Percentiles rank a stretch among this genome's conserved stretches.
These are phyloP conservation scores for Orthosia gothica DNA, from an alignment of 2,888 invertebrate species.

Conservation along the genomic window DNA sequence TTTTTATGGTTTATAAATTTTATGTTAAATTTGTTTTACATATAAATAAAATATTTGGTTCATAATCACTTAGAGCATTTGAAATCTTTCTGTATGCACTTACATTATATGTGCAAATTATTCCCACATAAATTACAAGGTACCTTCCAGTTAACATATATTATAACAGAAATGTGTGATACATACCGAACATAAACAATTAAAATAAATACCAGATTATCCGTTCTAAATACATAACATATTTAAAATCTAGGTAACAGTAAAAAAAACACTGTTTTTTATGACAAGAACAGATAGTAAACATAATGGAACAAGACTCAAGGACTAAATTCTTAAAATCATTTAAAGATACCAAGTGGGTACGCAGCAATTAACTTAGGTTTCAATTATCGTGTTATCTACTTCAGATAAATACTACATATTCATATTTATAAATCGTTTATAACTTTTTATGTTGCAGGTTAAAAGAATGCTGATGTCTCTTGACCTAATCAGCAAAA, in stretches of 20 bases:
- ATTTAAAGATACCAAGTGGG: constrained; percentile 45
- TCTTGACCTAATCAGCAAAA: constrained; percentile 37
- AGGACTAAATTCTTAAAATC: constrained; percentile 47
- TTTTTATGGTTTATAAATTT: too few relatives aligned
- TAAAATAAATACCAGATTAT: constrained; percentile 6
- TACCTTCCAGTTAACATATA: neutral
- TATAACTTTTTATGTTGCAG: constrained; percentile 38
- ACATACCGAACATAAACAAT: neutral
- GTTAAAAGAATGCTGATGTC: constrained; percentile 25
- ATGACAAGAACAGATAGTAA: constrained; percentile 14
- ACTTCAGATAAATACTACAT: constrained; percentile 45
- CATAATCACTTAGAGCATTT: neutral
- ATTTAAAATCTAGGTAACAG: constrained; percentile 21
- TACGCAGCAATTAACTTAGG: constrained; percentile 43
- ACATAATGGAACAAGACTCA: neutral
- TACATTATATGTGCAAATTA: neutral
- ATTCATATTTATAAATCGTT: constrained; percentile 42
- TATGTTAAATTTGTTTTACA: too few relatives aligned
- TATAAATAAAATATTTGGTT: too few relatives aligned
- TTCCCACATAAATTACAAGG: neutral
- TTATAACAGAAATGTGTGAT: neutral
- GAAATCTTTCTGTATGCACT: neutral
- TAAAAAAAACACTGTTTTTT: constrained; percentile 29
- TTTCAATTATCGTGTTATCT: constrained; percentile 33
- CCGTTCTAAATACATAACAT: constrained; percentile 18